Evolutionary conservation across 2,888 invertebrate genomes (phyloP), one percentile per base, ranked within the genome.

Genomic region (Clunio marinus): DNA sequence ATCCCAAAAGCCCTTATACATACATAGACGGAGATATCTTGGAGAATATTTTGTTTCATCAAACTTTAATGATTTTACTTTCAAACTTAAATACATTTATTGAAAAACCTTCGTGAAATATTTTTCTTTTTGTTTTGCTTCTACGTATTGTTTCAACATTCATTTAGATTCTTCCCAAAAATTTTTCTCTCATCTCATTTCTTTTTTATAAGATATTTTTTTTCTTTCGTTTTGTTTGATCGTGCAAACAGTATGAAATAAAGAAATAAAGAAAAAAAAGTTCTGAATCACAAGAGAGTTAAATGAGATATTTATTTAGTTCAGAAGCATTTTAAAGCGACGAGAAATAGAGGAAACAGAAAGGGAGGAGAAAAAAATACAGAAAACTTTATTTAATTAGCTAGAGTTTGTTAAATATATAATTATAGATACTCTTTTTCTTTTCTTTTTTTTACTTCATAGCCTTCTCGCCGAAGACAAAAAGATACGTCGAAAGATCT

Each of bases 311-410:
- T 58, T 58, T 58, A 58, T 58, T 25, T 25, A 27, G 58, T 58
- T 58, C 58, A 58, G n/a, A 22, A 58, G n/a, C n/a, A 58, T 58
- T 58, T 27, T 27, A 27, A 58, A 60, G 28, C 22, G 24, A 60
- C 35, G 32, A 35, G 63, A 28, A 25, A 22, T 10, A 15, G 24
- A 25, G 41, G 15, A 46, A 7, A 25, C 22, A 25, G 13, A 55
- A 22, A 62, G n/a, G n/a, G 25, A 22, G 17, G 41, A 37, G 35
- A 25, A 46, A 63, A 15, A 15, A 46, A 46, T 10, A 46, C 20
- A 20, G 20, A n/a, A 24, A 37, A 37, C 22, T 59, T 45, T 66
- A 66, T 66, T 66, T 66, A 66, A 66, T 66, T 66, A 66, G 66
- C 66, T 32, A 51, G 35, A 55, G 35, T 45, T 27, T 27, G 63